Base-by-base conservation (phyloP, 2,113 vertebrate species). In the Lepus europaeus region DNA sequence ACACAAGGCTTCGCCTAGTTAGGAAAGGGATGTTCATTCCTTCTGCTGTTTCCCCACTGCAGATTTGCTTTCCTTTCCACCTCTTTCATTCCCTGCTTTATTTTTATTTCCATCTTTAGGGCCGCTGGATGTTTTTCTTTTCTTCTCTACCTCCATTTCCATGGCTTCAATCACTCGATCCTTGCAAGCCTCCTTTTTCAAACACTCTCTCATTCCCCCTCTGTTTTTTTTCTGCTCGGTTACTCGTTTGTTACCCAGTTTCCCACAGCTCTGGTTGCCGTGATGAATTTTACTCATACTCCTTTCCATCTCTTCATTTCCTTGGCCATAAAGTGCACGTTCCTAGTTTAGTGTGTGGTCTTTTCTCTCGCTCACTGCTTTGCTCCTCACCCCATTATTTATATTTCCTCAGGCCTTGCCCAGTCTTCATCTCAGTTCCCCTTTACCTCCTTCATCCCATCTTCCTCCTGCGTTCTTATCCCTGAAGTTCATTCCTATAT, bases 211-310 rank as follows among this genome's bases (percentile, higher is more conserved):
- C 49, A 17, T 72, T 33, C 29, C 80, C 77, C 53, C 49, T 49
- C 69, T 81, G 72, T 92, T 94, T 59, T 59, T 33, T 79, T 82
- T 90, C 84, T 92, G 51, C 29, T 84, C 59, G 81, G 31, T 51
- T 87, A 36, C 64, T 77, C 74, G 45, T 69, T 77, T 74, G 88
- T 88, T 89, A 82, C 56, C 73, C 69, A 74, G 90, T 95, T 96
- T 49, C 90, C 93, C 51, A 76, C 16, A 56, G 64, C 61, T 70
- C 66, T 86, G 64, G 63, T 72, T 85, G 49, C 81, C 33, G 23
- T 81, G 89, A 96, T 95, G 91, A 91, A 94, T 86, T 95, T 93
- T 93, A 69, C 86, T 88, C 90, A 82, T 86, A 95, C 79, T 88
- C 84, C 25, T 89, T 69, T 89, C 77, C 80, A 33, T 90, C 80